These are phyloP conservation scores for Leucoraja erinaceus DNA, from an alignment of 2,113 vertebrate species.

Conservation along the genomic window DNA sequence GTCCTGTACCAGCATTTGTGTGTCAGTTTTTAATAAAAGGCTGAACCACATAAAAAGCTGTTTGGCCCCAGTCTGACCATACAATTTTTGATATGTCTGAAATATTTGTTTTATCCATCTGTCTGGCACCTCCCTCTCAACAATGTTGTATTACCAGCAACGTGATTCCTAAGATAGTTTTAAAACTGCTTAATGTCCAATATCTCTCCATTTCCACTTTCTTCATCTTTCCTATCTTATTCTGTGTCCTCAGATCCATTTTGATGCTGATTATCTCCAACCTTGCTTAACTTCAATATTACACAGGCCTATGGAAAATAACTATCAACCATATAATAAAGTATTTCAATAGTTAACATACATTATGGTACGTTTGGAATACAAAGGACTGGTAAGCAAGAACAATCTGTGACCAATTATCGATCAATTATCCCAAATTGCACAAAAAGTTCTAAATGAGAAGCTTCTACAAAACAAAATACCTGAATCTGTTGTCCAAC, in stretches of 20 bases:
- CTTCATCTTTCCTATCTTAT: not conserved
- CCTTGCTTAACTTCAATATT: not conserved
- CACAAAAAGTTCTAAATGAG: not conserved
- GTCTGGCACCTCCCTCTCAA: not conserved
- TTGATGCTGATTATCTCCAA: not conserved
- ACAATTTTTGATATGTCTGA: not conserved
- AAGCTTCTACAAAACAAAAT: slow-evolving; percentile 40
- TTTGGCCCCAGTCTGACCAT: not conserved
- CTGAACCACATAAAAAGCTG: not conserved
- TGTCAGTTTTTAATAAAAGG: not conserved
- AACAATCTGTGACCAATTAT: not conserved
- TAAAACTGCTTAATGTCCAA: not conserved
- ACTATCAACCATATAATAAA: not conserved
- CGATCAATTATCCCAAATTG: not conserved
- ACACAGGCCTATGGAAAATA: not conserved
- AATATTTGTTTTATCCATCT: not conserved
- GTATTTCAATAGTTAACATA: not conserved
- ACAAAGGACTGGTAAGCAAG: not conserved
- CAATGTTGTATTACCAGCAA: not conserved
- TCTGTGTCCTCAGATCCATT: not conserved
- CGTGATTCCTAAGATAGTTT: not conserved
- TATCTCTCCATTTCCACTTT: not conserved
- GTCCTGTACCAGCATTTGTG: not conserved
- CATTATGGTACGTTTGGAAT: not conserved
- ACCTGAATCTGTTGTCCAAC: slow-evolving; percentile 97